Percentiles rank a stretch among this genome's conserved stretches.
These are phyloP conservation scores for Trematocara unimaculatum DNA, from an alignment of 2,113 vertebrate genomes.

Conservation along the genomic window DNA sequence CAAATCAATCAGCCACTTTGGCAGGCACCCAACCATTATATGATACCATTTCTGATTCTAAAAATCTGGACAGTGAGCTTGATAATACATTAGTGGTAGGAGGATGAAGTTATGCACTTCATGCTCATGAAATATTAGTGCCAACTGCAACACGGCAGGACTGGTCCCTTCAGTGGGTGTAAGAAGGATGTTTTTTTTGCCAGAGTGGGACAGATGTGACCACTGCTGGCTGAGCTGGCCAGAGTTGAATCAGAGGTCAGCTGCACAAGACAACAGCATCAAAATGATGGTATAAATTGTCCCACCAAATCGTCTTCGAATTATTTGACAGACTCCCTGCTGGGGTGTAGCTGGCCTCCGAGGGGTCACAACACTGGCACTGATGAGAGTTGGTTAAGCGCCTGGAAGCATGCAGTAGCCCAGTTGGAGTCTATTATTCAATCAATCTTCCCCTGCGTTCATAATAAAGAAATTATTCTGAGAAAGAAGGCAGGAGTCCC, in stretches of 20 bases:
- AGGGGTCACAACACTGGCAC: constrained; percentile 14
- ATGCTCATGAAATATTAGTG: not conserved
- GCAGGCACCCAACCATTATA: not conserved
- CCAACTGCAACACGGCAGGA: not conserved
- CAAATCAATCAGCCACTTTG: not conserved
- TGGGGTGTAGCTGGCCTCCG: constrained; percentile 11
- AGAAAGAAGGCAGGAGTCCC: not conserved
- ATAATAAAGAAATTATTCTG: not conserved
- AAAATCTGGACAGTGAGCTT: not conserved
- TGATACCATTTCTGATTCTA: not conserved
- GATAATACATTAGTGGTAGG: not conserved
- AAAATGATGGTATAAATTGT: not conserved
- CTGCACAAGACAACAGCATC: not conserved
- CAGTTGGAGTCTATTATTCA: constrained; percentile 3
- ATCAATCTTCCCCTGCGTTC: not conserved
- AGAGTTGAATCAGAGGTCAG: constrained; percentile 25
- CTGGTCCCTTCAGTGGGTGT: not conserved
- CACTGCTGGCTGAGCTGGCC: not conserved
- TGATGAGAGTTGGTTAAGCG: constrained; percentile 17
- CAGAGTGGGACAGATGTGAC: constrained; percentile 9
- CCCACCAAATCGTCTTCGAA: not conserved
- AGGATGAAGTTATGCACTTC: not conserved
- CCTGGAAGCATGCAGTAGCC: constrained; percentile 2
- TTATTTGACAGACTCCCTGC: constrained; percentile 23
- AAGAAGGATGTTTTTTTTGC: not conserved